Conservation (phyloP, 2,113 vertebrate genomes). For the Pseudopodoces humilis region DNA sequence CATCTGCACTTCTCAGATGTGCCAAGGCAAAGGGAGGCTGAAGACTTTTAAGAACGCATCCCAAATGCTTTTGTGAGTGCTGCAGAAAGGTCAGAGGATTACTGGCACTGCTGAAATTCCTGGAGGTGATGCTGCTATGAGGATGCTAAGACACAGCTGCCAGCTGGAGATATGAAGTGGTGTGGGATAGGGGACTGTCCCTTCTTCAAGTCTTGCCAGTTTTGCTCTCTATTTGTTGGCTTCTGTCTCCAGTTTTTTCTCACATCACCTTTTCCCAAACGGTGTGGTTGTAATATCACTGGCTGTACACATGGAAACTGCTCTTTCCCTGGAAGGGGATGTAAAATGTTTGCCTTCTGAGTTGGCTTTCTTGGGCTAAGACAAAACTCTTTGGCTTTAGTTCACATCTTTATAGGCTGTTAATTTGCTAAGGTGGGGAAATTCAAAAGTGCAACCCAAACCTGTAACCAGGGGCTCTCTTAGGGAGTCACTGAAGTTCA, state of each 20-base stretch:
- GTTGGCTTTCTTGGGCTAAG: not conserved
- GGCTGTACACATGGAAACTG: not conserved
- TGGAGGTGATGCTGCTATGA: not conserved
- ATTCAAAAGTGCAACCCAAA: not conserved
- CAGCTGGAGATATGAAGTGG: not conserved
- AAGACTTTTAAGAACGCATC: not conserved
- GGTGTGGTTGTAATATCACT: accelerated
- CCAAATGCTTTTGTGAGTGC: accelerated
- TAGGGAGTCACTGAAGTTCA: not conserved
- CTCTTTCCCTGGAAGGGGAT: not conserved
- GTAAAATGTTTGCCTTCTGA: not conserved
- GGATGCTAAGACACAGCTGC: not conserved
- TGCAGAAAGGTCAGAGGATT: not conserved
- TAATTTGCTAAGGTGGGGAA: not conserved
- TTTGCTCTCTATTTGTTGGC: not conserved
- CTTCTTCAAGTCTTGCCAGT: not conserved
- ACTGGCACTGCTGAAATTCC: not conserved
- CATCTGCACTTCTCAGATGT: not conserved
- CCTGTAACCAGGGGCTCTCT: not conserved
- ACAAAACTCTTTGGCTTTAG: not conserved
- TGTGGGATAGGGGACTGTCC: not conserved
- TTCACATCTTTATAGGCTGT: not conserved
- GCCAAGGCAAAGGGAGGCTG: not conserved
- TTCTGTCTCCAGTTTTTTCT: not conserved
- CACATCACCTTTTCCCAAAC: not conserved